These are phyloP conservation scores for Tinea pellionella DNA, from an alignment of 2,888 invertebrate genomes.

Conservation along the genomic window DNA sequence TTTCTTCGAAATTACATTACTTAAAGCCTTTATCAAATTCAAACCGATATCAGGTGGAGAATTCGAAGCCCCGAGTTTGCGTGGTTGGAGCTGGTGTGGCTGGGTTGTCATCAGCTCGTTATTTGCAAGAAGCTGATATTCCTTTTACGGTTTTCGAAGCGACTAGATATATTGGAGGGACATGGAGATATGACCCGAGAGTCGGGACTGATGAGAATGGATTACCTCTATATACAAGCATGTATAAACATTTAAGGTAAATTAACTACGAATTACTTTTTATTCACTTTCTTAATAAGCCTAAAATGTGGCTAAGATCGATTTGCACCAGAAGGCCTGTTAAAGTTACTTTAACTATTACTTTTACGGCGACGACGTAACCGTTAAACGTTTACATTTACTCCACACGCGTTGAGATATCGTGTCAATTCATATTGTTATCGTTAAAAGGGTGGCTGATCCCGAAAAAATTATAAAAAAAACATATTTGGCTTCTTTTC, in stretches of 20 bases:
- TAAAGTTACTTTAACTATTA: too few species aligned
- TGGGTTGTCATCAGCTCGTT: constrained; percentile 45
- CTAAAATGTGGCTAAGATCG: too few species aligned
- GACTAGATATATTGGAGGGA: constrained; percentile 49
- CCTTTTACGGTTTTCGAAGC: constrained; percentile 48
- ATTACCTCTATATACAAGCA: constrained; percentile 72
- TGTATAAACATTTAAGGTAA: constrained; percentile 76
- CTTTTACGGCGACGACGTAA: too few species aligned
- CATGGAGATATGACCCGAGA: constrained; percentile 57
- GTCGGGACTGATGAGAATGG: constrained; percentile 68
- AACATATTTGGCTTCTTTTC: too few species aligned
- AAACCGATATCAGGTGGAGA: not conserved
- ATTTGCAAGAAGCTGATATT: constrained; percentile 47
- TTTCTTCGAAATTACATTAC: not conserved
- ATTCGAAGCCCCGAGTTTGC: constrained; percentile 36
- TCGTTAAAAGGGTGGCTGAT: too few species aligned
- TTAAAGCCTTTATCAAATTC: not conserved
- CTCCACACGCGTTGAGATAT: too few species aligned
- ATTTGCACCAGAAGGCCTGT: too few species aligned
- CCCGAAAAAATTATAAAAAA: too few species aligned
- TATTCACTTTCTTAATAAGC: not conserved
- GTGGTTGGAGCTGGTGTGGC: constrained; percentile 56
- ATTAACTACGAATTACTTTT: too few species aligned
- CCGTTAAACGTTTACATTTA: not conserved
- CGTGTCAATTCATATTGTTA: too few species aligned